Base-by-base conservation (phyloP, 2,888 invertebrate genomes). In the Prosapia bicincta region DNA sequence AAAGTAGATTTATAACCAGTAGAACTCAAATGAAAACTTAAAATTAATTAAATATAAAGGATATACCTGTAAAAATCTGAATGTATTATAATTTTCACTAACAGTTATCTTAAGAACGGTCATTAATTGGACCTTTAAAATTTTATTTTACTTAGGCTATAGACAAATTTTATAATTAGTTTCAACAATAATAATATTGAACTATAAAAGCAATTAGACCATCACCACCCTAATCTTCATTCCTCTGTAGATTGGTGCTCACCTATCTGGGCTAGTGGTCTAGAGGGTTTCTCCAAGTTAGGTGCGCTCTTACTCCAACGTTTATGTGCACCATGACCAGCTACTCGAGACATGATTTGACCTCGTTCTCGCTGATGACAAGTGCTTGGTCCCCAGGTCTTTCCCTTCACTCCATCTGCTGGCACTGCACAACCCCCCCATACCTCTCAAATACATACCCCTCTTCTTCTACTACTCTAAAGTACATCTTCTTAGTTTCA, bases 301-400 rank as follows among this genome's bases (percentile, higher is more conserved):
- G 90, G 90, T 68, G 90, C 90, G 81, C 90, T 89, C 82, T 88
- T 88, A 80, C 90, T 90, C 89, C 90, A 90, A 66, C 89, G 86
- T 80, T 87, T 87, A 75, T 86, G 85, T 74, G 85, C 85, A 71
- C 85, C 85, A 54, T 54, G 54, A 54, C 54, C 54, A 9, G 54
- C 54, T 20, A 54, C 54, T 82, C 85, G 87, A 81, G 85, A 86
- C 81, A 87, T 86, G 82, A 82, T 86, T 83, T 93, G 92, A 74
- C 93, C 92, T 82, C 96, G 91, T 84, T 97, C 94, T 81, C 95
- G 94, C 86, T 95, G 94, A 86, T 96, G 96, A 83, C 94, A 92
- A 71, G 97, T 95, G 83, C 96, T 96, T 79, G 98, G 98, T 81
- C 98, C 98, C 98, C 98, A 98, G 78, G 98, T 98, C 89, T 97